Conservation (phyloP, 2,113 vertebrate genomes). For the Ciconia boyciana region DNA sequence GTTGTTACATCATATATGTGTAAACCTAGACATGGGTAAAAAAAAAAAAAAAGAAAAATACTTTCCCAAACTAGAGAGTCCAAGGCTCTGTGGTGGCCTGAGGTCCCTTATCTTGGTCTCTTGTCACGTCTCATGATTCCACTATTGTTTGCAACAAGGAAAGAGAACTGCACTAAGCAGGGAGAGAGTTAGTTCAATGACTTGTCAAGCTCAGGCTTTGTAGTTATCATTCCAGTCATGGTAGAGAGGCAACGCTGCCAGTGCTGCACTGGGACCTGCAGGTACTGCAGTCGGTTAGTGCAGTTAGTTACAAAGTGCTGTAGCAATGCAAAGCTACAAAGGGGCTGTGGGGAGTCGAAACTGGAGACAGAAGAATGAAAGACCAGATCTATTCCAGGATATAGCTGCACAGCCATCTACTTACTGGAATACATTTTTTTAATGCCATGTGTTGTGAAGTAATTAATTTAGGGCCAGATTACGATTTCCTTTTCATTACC, state of each 20-base stretch:
- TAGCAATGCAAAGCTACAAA: neutral
- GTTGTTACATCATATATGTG: neutral
- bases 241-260: accelerated
- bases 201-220: neutral
- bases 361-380: neutral
- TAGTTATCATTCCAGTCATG: accelerated
- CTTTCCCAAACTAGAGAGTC: neutral
- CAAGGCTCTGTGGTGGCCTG: neutral
- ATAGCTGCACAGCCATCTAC: neutral
- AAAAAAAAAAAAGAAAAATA: neutral
- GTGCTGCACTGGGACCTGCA: neutral
- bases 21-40: neutral
- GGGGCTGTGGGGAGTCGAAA: neutral
- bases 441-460: neutral
- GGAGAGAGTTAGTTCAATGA: neutral
- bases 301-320: neutral
- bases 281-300: neutral
- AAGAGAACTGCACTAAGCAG: neutral
- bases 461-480: neutral
- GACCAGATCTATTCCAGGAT: neutral
- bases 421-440: neutral
- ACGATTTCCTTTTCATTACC: neutral
- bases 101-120: neutral
- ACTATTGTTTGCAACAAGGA: neutral
- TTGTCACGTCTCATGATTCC: neutral